Base-by-base conservation (phyloP, 2,113 vertebrate species). In the Chionis minor region DNA sequence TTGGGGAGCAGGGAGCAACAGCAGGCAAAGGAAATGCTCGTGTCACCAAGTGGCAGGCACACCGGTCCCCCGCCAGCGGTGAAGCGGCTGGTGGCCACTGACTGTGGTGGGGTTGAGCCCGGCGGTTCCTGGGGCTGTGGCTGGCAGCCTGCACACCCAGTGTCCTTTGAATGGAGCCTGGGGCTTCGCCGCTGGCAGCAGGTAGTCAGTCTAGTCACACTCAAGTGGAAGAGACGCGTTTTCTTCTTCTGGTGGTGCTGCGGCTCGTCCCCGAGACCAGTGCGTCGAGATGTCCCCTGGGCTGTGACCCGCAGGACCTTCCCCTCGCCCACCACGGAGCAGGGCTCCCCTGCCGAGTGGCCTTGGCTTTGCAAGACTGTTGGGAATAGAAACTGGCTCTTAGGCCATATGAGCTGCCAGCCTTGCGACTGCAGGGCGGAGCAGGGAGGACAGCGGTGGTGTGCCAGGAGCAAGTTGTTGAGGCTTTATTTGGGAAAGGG, bases 351-450 rank as follows among this genome's bases (percentile, higher is more conserved):
- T 1, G 4, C 70, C 18, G 54, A n/a, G 16, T 8, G 6, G 17
- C 33, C 18, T 27, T 51, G 63, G 28, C 52, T 86, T 88, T 27
- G 3, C 32, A 4, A 52, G 44, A 14, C 49, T 63, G 55, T 63
- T 28, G n/a, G 52, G 40, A 61, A 21, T 52, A 63, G 49, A 80
- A 54, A 6, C 26, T 20, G 26, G 10, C 44, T 87, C 58, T 32
- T 55, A 7, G 33, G 59, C 14, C 28, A 2, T 8, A 9, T 0
- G 0, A 52, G 44, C 38, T 0, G 1, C 63, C 42, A 32, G 55
- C 47, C 32, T 78, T 0, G 0, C 27, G 12, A 8, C 40, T 56
- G 62, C 9, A 2, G 11, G 21, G 5, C 38, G 9, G 38, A 38
- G 38, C 9, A 6, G 22, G 10, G 14, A 55, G 21, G 27, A 49